phyloP scores from a whole-genome alignment of 2,888 invertebrate species.

The Cerastis leucographa region DNA sequence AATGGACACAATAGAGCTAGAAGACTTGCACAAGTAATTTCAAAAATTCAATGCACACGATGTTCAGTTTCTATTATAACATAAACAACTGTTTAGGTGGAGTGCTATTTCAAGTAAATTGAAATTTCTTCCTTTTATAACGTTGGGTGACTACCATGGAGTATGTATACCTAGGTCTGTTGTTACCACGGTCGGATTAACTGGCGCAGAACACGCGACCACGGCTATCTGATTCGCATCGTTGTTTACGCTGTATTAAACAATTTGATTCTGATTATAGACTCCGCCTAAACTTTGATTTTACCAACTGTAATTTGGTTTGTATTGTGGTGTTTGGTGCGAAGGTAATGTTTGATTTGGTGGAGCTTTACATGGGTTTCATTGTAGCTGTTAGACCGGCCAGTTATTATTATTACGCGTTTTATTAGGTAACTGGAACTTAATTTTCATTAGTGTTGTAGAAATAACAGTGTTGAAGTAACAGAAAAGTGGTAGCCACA shows the following conservation, averaged over 20 bases:
- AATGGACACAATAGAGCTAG: slow-evolving; percentile 34
- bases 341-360: slow-evolving; percentile 39
- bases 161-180: slow-evolving; percentile 64
- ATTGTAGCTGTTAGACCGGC: neutral
- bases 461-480: neutral
- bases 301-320: slow-evolving; percentile 70
- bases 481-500: neutral
- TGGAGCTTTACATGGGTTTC: neutral
- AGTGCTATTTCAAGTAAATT: slow-evolving; percentile 82
- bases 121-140: slow-evolving; percentile 83
- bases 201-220: slow-evolving; percentile 83
- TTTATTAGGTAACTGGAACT: neutral
- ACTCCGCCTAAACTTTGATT: slow-evolving; percentile 76
- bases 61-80: slow-evolving; percentile 74
- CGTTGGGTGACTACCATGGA: slow-evolving; percentile 69
- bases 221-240: slow-evolving; percentile 84
- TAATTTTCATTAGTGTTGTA: neutral
- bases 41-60: slow-evolving; percentile 59
- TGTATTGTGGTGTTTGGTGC: slow-evolving; percentile 46
- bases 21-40: slow-evolving; percentile 55
- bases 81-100: slow-evolving; percentile 67
- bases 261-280: slow-evolving; percentile 88
- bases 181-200: slow-evolving; percentile 79
- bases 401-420: slow-evolving; percentile 1
- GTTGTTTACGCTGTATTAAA: slow-evolving; percentile 88